These are phyloP conservation scores for Schlechtendalia chinensis DNA, from an alignment of 1,140 invertebrate species.

Conservation along the genomic window DNA sequence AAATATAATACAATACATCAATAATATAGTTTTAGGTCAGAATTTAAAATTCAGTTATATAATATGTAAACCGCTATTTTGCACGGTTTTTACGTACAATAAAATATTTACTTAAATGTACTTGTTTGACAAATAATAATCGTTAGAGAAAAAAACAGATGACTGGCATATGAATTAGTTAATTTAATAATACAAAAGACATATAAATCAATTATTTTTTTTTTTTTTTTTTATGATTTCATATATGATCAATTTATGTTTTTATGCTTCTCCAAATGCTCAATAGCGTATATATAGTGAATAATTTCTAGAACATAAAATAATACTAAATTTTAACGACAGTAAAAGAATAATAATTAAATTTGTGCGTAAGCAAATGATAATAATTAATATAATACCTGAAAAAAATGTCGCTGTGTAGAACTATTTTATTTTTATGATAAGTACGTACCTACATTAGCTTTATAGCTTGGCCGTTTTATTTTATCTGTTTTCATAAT, in stretches of 20 bases:
- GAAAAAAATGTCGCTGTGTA: too few relatives aligned
- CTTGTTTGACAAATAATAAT: slow-evolving; percentile 10
- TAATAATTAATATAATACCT: too few relatives aligned
- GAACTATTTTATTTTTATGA: background rate
- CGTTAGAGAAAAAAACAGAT: background rate
- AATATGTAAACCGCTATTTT: background rate
- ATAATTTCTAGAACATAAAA: slow-evolving; percentile 4
- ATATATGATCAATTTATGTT: background rate
- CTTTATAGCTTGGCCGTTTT: background rate
- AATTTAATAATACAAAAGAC: background rate
- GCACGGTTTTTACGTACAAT: background rate
- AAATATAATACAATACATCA: background rate
- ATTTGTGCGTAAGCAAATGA: background rate
- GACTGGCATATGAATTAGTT: background rate
- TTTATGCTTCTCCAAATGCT: background rate
- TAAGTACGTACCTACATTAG: background rate
- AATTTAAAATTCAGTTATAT: background rate
- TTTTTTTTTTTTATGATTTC: background rate
- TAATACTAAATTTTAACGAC: background rate
- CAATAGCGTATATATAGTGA: background rate
- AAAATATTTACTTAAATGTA: background rate
- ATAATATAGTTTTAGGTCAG: background rate
- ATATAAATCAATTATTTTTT: too few relatives aligned
- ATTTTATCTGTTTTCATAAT: too few relatives aligned
- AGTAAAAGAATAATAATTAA: background rate